phyloP scores from a whole-genome alignment of 2,888 invertebrate genomes.

The Slavum lentiscoides region DNA sequence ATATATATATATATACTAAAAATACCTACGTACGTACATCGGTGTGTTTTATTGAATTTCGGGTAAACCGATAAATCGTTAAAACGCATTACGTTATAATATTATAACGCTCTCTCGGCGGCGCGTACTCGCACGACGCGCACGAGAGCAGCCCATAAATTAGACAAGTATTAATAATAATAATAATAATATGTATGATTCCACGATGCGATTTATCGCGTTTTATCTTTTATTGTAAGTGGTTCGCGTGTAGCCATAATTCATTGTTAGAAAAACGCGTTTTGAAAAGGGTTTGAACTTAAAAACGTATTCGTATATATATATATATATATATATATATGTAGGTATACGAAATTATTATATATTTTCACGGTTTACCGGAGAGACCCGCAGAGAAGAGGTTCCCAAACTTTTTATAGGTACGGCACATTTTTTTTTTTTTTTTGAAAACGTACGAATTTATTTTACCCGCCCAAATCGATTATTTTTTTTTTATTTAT shows the following conservation, averaged over 20 bases:
- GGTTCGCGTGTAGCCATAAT: constrained; percentile 6
- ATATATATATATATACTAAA: neutral
- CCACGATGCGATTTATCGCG: constrained; percentile 22
- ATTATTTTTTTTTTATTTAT: too few species aligned
- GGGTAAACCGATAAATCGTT: constrained; percentile 32
- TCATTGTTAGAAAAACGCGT: constrained; percentile 16
- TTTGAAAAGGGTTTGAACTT: neutral
- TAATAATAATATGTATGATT: constrained; percentile 17
- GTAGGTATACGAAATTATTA: neutral
- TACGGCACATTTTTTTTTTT: too few species aligned
- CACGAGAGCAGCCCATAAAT: constrained; percentile 24
- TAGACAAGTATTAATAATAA: constrained; percentile 12
- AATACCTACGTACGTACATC: neutral
- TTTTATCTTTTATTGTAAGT: constrained; percentile 31
- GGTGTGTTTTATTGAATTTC: constrained; percentile 12
- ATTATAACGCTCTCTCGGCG: neutral
- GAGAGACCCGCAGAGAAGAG: too few species aligned
- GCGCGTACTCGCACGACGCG: neutral
- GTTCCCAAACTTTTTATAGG: too few species aligned
- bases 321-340: too few species aligned
- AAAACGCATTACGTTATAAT: neutral
- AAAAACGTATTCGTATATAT: neutral
- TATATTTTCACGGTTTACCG: neutral
- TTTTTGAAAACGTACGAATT: too few species aligned
- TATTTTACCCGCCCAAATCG: too few species aligned